Evolutionary conservation across 2,888 invertebrate species (phyloP).

Genomic region (Venusia cambrica): DNA sequence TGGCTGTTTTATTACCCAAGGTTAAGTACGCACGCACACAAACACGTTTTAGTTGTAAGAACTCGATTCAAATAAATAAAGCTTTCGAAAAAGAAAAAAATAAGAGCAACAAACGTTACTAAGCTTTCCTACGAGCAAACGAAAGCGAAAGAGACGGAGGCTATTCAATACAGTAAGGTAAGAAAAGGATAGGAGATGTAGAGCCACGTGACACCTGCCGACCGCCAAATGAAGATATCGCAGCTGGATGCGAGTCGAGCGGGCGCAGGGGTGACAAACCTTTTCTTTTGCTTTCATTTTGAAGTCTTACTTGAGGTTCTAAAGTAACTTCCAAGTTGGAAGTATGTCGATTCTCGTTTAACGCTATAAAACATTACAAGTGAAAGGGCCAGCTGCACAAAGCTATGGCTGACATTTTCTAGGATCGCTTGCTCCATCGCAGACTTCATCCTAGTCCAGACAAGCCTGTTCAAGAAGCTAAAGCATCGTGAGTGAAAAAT

Average conservation of each 20-base stretch:
- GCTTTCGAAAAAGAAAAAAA: constrained; percentile 56
- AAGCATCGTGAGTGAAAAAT: no score
- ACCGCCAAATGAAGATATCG: constrained; percentile 80
- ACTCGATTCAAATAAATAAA: constrained; percentile 71
- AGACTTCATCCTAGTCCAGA: no score
- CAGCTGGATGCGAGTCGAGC: constrained; percentile 73
- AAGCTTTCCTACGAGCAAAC: constrained; percentile 63
- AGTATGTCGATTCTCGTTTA: no score
- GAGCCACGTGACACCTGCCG: constrained; percentile 78
- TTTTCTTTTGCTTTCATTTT: no score
- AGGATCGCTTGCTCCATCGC: no score
- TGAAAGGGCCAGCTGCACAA: no score
- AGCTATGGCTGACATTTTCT: no score
- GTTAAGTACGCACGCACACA: constrained; percentile 29
- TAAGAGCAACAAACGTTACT: constrained; percentile 53
- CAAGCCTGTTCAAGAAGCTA: no score
- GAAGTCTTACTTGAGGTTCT: no score
- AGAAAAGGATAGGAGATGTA: constrained; percentile 41
- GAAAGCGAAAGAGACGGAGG: constrained; percentile 53
- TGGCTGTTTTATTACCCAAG: constrained; percentile 23
- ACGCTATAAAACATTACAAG: no score
- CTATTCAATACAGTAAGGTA: constrained; percentile 27
- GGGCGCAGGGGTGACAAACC: constrained; percentile 48
- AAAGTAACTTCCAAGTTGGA: no score
- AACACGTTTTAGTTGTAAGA: constrained; percentile 58